A percentile compares a stretch with the other conserved stretches of the same genome.
phyloP scores from a whole-genome alignment of 2,888 invertebrate genomes.

The Malachius bipustulatus region DNA sequence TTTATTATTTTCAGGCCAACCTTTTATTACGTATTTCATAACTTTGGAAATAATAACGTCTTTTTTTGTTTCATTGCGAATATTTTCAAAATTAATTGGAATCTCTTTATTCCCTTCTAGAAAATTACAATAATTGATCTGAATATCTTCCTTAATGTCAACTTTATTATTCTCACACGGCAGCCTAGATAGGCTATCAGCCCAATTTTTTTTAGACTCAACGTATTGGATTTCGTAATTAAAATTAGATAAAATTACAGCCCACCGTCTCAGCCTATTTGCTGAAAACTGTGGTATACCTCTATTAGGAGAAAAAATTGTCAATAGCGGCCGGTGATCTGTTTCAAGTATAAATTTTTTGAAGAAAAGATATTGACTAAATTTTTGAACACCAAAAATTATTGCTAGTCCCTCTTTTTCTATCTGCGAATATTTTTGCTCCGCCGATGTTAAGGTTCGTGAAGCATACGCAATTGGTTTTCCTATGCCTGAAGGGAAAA shows the following conservation, averaged over 20 bases:
- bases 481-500: conserved; percentile 20
- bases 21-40: not conserved
- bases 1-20: conserved; percentile 6
- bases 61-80: not conserved
- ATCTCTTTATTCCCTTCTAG: not conserved
- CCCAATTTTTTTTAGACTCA: conserved; percentile 15
- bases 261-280: conserved; percentile 8
- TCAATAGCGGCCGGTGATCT: conserved; percentile 24
- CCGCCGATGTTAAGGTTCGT: not conserved
- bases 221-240: conserved; percentile 16
- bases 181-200: conserved; percentile 18
- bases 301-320: conserved; percentile 25
- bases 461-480: conserved; percentile 22
- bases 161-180: too few species aligned
- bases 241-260: conserved; percentile 15
- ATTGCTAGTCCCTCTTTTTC: conserved; percentile 3
- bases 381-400: conserved; percentile 1
- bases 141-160: not conserved
- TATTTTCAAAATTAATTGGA: conserved; percentile 1
- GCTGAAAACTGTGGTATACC: conserved; percentile 9
- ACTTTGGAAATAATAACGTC: not conserved
- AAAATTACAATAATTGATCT: conserved; percentile 3
- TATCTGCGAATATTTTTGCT: not conserved
- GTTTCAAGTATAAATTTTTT: conserved; percentile 26
- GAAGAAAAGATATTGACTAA: conserved; percentile 19